These are phyloP conservation scores for Troides oblongomaculatus DNA, from an alignment of 2,888 invertebrate species.

Conservation along the genomic window DNA sequence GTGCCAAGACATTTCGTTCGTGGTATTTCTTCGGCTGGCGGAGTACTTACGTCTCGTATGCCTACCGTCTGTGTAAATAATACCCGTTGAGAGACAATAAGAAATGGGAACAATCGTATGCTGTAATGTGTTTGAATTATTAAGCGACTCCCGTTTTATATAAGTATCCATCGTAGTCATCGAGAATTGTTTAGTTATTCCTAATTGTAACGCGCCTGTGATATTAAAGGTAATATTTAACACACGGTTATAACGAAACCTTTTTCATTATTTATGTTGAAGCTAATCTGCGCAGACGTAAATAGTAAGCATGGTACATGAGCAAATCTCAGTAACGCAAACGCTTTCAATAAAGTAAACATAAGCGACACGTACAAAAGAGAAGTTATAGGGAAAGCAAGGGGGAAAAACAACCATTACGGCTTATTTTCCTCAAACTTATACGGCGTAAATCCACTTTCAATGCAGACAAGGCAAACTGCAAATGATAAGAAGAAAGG, in stretches of 20 bases:
- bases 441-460: constrained; percentile 37
- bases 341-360: constrained; percentile 18
- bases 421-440: constrained; percentile 33
- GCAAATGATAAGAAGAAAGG: constrained; percentile 50
- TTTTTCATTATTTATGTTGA: no score
- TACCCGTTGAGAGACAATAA: constrained; percentile 71
- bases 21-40: constrained; percentile 57
- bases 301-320: not conserved
- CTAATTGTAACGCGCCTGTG: no score
- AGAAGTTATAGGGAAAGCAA: constrained; percentile 8
- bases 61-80: constrained; percentile 68
- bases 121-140: constrained; percentile 74
- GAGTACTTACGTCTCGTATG: constrained; percentile 41
- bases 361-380: constrained; percentile 2
- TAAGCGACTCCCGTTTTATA: constrained; percentile 52
- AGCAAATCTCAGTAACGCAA: not conserved
- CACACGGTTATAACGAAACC: no score
- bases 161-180: no score
- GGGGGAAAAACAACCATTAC: constrained; percentile 22
- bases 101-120: constrained; percentile 66
- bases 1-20: constrained; percentile 68
- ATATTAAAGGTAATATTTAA: no score
- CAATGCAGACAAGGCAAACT: constrained; percentile 40
- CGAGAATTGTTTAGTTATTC: no score
- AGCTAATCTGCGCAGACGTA: not conserved